Evolutionary conservation across 37 sponge, comb jelly and placozoan species (phyloP).

Genomic region (Mnemiopsis leidyi): DNA sequence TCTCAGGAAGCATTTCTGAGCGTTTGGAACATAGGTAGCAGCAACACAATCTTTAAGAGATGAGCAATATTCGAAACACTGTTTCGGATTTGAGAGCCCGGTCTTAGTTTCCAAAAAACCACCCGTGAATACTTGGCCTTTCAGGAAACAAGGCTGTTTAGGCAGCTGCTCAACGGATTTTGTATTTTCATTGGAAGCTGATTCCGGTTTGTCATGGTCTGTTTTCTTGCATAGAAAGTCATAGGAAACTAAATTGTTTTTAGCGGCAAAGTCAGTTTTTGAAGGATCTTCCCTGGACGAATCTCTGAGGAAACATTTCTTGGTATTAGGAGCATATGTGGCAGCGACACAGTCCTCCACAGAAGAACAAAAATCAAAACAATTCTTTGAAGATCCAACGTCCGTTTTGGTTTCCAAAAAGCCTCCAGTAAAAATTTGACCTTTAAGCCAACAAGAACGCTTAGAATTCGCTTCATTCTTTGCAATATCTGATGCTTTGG

Average conservation of each 20-base stretch:
- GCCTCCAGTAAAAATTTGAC: neutral
- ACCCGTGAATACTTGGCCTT: slow-evolving; percentile 5
- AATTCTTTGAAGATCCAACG: neutral
- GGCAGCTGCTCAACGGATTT: neutral
- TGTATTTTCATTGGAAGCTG: neutral
- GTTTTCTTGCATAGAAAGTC: neutral
- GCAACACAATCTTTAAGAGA: neutral
- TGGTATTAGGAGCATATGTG: neutral
- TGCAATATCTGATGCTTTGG: too few relatives aligned
- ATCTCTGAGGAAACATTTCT: neutral
- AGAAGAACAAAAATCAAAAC: slow-evolving; percentile 16
- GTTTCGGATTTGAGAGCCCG: neutral
- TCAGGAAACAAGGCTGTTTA: neutral
- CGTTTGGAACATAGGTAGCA: neutral
- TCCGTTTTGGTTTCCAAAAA: neutral
- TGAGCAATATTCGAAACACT: neutral
- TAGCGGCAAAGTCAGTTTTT: neutral
- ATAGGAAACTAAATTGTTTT: neutral
- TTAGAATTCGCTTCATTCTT: too few relatives aligned
- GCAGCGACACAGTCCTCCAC: neutral
- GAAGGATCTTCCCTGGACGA: neutral
- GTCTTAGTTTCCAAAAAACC: neutral
- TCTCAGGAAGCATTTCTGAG: neutral
- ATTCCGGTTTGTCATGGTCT: neutral
- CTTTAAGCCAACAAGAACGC: neutral